Percentiles rank a stretch among this genome's conserved stretches.
Conservation (phyloP, 2,888 invertebrate species). For the Drosophila mimica region DNA sequence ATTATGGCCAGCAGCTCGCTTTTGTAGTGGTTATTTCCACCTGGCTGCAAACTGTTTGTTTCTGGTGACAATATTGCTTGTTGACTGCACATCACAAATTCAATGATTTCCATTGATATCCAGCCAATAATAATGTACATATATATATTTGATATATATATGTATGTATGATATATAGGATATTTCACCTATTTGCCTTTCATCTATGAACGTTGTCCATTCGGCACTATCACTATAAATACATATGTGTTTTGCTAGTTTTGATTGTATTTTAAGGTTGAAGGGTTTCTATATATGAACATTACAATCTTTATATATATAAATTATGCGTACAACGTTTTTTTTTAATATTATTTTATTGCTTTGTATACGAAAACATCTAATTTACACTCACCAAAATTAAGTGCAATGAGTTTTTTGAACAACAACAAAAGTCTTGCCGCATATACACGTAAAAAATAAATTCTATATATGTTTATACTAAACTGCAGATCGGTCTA, state of each 20-base stretch:
- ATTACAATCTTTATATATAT: conserved; percentile 27
- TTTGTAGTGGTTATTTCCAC: conserved; percentile 32
- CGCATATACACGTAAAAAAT: conserved; percentile 41
- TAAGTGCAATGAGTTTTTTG: conserved; percentile 62
- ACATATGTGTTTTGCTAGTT: conserved; percentile 44
- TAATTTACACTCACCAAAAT: conserved; percentile 28
- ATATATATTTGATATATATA: no score
- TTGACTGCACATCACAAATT: conserved; percentile 33
- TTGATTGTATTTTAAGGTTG: conserved; percentile 48
- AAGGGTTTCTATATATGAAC: conserved; percentile 30
- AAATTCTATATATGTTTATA: conserved; percentile 43
- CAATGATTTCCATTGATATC: not conserved
- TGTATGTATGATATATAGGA: not conserved
- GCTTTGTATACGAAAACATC: conserved; percentile 57
- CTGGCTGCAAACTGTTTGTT: conserved; percentile 32
- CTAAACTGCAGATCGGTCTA: conserved; percentile 56
- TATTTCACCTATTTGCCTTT: not conserved
- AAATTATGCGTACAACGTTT: conserved; percentile 6
- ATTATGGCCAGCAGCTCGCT: conserved; percentile 34
- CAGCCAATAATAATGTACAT: not conserved
- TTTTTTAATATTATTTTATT: conserved; percentile 13
- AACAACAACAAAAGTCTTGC: conserved; percentile 52
- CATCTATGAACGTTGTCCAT: conserved; percentile 19
- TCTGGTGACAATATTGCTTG: conserved; percentile 27
- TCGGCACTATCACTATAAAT: conserved; percentile 32